Evolutionary conservation across 1,140 invertebrate genomes (phyloP), one percentile per base, ranked within the genome.

Genomic region (Gryon sp.): DNA sequence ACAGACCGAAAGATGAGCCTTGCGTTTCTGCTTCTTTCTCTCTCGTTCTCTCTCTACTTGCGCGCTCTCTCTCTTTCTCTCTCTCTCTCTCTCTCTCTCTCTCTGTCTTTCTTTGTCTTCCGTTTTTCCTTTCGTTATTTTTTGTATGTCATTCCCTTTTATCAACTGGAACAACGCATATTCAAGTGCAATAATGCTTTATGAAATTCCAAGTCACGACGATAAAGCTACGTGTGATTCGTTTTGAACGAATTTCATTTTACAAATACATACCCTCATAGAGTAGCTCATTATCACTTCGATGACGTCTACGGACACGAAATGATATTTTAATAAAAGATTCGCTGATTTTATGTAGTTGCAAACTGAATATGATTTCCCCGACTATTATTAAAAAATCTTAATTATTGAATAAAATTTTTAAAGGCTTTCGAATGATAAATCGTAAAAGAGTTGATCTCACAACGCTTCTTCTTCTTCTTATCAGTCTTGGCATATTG

Each of bases 151-250:
- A 52, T 50, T 53, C 66, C 9, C 26, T 24, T 74, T 62, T 57
- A 69, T 73, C 74, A 76, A 69, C 28, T 57, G 24, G 53, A 46
- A 38, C 52, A 76, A 77, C 80, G 78, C 78, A 78, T 80, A 80
- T 78, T 78, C 38, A 75, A 80, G 59, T 63, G 65, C 72, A 76
- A 80, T 80, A 80, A 80, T 78, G 55, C 69, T 82, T 82, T 78
- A 78, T 79, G 76, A 80, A 82, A 80, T 82, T 82, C 63, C 65
- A 75, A 76, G 73, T 73, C 65, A 70, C 69, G 53, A 14, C 38
- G 50, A 0, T 6, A n/a, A n/a, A n/a, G 50, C 40, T 63, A 46
- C 68, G 60, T 62, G 74, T 63, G 34, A 45, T 26, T 73, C 68
- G n/a, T 46, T 52, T 63, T 38, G 24, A 24, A 22, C 38, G 50